Evolutionary conservation across 2,888 invertebrate species (phyloP), one percentile per base, ranked within the genome.

Genomic region (Synanthedon tipuliformis): DNA sequence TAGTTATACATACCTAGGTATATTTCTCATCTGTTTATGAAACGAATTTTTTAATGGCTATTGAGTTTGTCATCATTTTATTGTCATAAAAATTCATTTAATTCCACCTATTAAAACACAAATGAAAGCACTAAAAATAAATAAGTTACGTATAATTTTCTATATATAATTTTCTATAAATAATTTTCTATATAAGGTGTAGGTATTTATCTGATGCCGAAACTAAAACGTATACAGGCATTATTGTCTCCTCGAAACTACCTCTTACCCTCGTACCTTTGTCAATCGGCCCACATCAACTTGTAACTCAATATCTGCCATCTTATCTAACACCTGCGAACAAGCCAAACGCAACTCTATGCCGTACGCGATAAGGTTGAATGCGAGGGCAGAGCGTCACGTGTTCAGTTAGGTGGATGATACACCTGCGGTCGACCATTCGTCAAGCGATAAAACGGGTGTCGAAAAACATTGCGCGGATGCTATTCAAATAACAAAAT

Each of bases 391-490:
- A 49, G 11, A 10, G 13, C 41, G 34, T 11, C 7, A 49, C 16
- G 27, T 50, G 41, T 51, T 50, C 50, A 52, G 51, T 51, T 54
- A 60, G 61, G 63, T 57, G 55, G 59, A 60, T 61, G 54, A 58
- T 61, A 65, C 75, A 75, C 75, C 76, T 75, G 76, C 58, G 69
- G 57, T 57, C 63, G 61, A 60, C 63, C 62, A 69, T 74, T 65
- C 63, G 66, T 75, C 69, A 70, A 60, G 56, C 56, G 63, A 66
- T 71, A 71, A 69, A 68, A 59, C 62, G 66, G 60, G 58, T 63
- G 63, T 59, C 63, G 60, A 57, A 52, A 57, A 12, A 45, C 45
- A 45, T 45, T 45, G n/a, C 15, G 15, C 15, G 13, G 12, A 13
- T 45, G 15, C 13, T 45, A 45, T 45, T 12, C 13, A 15, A 12